Evolutionary conservation across 2,113 vertebrate genomes (phyloP).

Genomic region (Nipponia nippon): DNA sequence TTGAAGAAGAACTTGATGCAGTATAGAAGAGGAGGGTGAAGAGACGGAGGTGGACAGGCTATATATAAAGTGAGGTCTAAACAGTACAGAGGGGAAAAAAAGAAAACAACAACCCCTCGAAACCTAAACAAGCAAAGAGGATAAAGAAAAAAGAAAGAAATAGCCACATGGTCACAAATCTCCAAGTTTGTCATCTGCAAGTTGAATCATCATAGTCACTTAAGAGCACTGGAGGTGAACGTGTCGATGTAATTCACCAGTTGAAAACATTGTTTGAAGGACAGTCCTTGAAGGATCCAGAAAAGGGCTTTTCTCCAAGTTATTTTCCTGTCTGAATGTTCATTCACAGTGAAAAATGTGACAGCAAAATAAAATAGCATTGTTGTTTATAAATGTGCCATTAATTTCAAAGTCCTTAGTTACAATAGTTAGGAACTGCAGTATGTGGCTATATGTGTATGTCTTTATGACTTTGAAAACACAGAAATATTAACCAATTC

Average conservation of each 20-base stretch:
- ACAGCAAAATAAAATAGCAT: not conserved
- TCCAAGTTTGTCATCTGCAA: not conserved
- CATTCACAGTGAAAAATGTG: not conserved
- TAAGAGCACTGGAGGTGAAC: not conserved
- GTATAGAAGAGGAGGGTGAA: not conserved
- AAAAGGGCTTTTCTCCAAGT: not conserved
- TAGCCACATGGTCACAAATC: not conserved
- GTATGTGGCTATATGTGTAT: not conserved
- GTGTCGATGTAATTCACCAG: not conserved
- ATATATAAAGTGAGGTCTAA: not conserved
- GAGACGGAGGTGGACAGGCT: not conserved
- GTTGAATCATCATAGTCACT: not conserved
- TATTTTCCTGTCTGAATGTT: not conserved
- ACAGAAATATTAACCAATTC: not conserved
- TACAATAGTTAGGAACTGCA: not conserved
- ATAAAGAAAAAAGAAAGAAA: not conserved
- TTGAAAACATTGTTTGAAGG: not conserved
- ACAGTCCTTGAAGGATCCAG: not conserved
- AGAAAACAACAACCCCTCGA: not conserved
- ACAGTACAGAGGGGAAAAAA: not conserved
- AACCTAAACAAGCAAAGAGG: not conserved
- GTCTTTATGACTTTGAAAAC: not conserved
- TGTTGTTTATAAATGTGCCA: not conserved
- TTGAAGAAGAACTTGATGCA: not conserved
- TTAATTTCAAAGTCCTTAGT: not conserved